Conservation (phyloP, 2,888 invertebrate genomes). For the Drymonia ruficornis region DNA sequence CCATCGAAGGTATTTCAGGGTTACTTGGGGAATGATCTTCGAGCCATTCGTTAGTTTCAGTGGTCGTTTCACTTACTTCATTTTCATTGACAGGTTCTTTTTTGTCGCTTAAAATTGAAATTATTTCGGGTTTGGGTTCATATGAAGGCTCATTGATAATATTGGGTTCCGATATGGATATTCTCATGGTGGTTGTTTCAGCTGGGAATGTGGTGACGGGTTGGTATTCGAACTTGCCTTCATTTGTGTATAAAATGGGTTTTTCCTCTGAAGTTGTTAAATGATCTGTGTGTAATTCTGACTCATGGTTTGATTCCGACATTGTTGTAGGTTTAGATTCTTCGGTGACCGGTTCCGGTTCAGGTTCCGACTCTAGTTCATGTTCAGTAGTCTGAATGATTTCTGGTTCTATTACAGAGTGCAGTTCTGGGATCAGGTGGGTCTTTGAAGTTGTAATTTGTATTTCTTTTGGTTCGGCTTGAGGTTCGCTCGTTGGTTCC, state of each 20-base stretch:
- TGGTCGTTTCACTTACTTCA: conserved; percentile 35
- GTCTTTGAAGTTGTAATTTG: not conserved
- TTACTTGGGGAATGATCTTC: conserved; percentile 39
- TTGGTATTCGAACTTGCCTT: conserved; percentile 35
- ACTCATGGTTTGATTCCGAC: conserved; percentile 31
- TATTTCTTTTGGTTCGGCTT: conserved; percentile 45
- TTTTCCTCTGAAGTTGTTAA: conserved; percentile 32
- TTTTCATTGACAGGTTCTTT: conserved; percentile 24
- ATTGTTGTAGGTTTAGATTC: conserved; percentile 13
- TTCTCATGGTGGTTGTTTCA: conserved; percentile 49
- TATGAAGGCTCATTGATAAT: conserved; percentile 57
- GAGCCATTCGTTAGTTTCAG: conserved; percentile 59
- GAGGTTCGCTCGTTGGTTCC: conserved; percentile 8
- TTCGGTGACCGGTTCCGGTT: conserved; percentile 11
- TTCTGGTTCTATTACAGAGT: conserved; percentile 13
- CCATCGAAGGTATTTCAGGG: conserved; percentile 16
- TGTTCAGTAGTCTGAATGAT: conserved; percentile 49
- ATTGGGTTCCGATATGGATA: conserved; percentile 54
- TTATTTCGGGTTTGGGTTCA: conserved; percentile 57
- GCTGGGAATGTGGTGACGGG: conserved; percentile 19
- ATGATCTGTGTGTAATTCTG: conserved; percentile 22
- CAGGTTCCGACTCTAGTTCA: conserved; percentile 64
- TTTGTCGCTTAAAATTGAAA: conserved; percentile 49
- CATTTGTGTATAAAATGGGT: conserved; percentile 36
- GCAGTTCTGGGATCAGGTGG: conserved; percentile 8